These are phyloP conservation scores for Euzetes globulus DNA, from an alignment of 2,888 invertebrate genomes.

Conservation along the genomic window DNA sequence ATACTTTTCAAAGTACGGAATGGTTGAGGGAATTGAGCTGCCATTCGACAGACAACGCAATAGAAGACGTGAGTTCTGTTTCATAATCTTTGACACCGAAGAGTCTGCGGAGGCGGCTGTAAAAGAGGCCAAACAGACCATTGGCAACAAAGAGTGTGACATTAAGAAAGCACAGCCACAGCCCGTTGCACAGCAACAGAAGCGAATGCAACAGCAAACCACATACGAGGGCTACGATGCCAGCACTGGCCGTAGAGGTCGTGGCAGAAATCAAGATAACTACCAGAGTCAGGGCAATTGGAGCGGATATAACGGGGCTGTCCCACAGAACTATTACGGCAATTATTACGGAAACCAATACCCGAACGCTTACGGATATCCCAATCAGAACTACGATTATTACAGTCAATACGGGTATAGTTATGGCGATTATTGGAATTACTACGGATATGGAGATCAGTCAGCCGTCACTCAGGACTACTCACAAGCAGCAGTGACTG, in stretches of 20 bases:
- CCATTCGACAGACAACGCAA: slow-evolving; percentile 96
- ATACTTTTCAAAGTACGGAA: slow-evolving; percentile 86
- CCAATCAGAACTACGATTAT: slow-evolving; percentile 16
- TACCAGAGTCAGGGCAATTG: slow-evolving; percentile 42
- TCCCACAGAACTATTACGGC: slow-evolving; percentile 11
- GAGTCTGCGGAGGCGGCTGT: slow-evolving; percentile 83
- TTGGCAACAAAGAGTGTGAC: slow-evolving; percentile 89
- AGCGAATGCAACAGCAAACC: slow-evolving; percentile 40
- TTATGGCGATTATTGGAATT: slow-evolving; percentile 23
- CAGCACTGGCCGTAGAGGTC: slow-evolving; percentile 54
- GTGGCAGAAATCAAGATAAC: slow-evolving; percentile 43
- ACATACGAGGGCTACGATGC: slow-evolving; percentile 47
- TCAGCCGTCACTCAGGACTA: not conserved
- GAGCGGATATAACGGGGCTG: slow-evolving; percentile 37
- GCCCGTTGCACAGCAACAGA: slow-evolving; percentile 36
- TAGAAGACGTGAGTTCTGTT: slow-evolving; percentile 92
- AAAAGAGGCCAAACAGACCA: slow-evolving; percentile 84
- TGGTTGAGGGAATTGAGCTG: slow-evolving; percentile 79
- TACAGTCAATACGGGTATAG: slow-evolving; percentile 21
- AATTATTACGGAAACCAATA: slow-evolving; percentile 26
- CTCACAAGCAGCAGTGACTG: not conserved
- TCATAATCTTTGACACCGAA: slow-evolving; percentile 93
- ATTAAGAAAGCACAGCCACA: slow-evolving; percentile 68
- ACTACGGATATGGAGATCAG: slow-evolving; percentile 18
- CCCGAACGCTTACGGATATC: slow-evolving; percentile 10